Base-by-base conservation (phyloP, 2,888 invertebrate species). In the Orchestes rusci region DNA sequence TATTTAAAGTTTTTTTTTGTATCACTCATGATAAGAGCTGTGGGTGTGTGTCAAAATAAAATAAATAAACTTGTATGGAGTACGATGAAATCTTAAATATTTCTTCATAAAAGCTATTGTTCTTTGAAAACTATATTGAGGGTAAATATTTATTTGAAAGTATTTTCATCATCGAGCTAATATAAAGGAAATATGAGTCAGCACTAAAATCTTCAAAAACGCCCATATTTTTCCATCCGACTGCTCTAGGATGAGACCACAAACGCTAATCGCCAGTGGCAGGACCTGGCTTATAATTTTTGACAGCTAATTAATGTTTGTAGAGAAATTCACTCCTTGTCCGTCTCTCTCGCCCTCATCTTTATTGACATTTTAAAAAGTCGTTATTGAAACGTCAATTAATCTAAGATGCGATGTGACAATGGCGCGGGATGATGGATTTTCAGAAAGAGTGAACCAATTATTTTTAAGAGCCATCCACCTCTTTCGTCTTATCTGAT, bases 371-470 rank as follows among this genome's bases (percentile, higher is more conserved):
- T 61, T 61, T 62, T 59, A 61, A 61, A 59, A 63, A 61, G 59
- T 59, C 57, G 62, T 62, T 63, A 59, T 61, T 61, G 60, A 61
- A 61, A 62, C 59, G 62, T 63, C 62, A 62, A 61, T 61, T 58
- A 55, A 58, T 56, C 54, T 56, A 56, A 56, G 57, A 58, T 58
- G 42, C 54, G 48, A 54, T 54, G 56, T 51, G 58, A 57, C 58
- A 58, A 56, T 57, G 39, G 47, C 51, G 49, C 39, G 37, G 47
- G 53, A 45, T 56, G 58, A 58, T 55, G 55, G 54, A 49, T 52
- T 46, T 48, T 50, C 46, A 46, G 49, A 45, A 45, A 46, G 46
- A 43, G 43, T 44, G 50, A 43, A 50, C 50, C 50, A 46, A 50
- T 50, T 50, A 50, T 50, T 49, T 51, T 51, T 49, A 48, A 45